Base-by-base conservation (phyloP, 2,888 invertebrate species). In the Pachliopta kotzebuea region DNA sequence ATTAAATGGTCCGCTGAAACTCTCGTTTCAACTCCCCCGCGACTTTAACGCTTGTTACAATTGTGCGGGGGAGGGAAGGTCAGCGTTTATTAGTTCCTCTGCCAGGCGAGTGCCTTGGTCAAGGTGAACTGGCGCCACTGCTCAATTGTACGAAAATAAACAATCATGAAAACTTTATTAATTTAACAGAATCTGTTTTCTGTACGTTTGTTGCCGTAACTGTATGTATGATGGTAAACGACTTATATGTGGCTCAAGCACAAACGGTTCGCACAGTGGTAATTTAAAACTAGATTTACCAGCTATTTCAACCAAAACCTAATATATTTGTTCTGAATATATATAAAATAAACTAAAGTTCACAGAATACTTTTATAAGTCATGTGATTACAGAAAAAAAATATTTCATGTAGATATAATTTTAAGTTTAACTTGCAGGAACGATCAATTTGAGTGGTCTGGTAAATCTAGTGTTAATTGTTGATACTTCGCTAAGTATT, bases 121-220 rank as follows among this genome's bases (percentile, higher is more conserved):
- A 90, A 90, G 88, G 90, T 86, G 77, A 85, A 68, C 69, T 70
- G 80, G 81, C 85, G 85, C 83, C 85, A 71, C 74, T 57, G 70
- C 69, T 76, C 75, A 79, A 79, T 78, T 75, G 76, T 69, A 74
- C 72, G 75, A 80, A 85, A 82, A 84, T 85, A 88, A 83, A 82
- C 79, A 79, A 76, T 77, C 69, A 68, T 66, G 70, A 71, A 76
- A 77, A 77, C 72, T 71, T 75, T 75, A 80, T 78, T 79, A 75
- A 79, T 78, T 77, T 73, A 31, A 55, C 65, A 71, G 74, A 77
- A 76, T 78, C 76, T 78, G 78, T 73, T 72, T 72, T 72, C 68
- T 75, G 75, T 79, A 72, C 69, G 71, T 74, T 76, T 74, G 71
- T 71, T 74, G 69, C 65, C 69, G 72, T 31, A 21, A 52, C 7